Conservation (phyloP, 2,113 vertebrate genomes). For the Picathartes gymnocephalus region DNA sequence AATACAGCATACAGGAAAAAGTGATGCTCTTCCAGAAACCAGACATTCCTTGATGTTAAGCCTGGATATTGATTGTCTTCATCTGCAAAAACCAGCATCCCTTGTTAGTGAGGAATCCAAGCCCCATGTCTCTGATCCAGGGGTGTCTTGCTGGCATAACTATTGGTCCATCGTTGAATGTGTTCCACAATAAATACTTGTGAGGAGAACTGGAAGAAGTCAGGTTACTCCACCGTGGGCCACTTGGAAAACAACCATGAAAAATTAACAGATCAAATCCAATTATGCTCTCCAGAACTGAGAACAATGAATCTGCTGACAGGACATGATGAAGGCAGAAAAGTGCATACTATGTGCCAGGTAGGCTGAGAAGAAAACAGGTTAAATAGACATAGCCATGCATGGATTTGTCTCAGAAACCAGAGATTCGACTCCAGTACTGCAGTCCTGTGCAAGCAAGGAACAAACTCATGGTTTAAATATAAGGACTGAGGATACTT, state of each 20-base stretch:
- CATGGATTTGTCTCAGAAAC: not conserved
- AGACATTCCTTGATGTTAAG: not conserved
- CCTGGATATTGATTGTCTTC: not conserved
- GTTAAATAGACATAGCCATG: not conserved
- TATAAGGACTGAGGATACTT: not conserved
- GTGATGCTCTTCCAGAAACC: not conserved
- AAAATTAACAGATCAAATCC: not conserved
- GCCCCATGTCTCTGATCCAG: not conserved
- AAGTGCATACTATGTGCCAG: not conserved
- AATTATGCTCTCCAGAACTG: not conserved
- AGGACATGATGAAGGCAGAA: not conserved
- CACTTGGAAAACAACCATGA: not conserved
- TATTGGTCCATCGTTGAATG: not conserved
- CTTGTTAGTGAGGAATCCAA: not conserved
- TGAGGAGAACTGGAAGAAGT: not conserved
- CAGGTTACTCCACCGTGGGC: not conserved
- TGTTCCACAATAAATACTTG: not conserved
- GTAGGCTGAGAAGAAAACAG: not conserved
- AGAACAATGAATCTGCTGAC: not conserved
- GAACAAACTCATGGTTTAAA: not conserved
- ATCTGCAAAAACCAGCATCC: not conserved
- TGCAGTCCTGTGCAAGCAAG: not conserved
- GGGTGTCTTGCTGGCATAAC: not conserved
- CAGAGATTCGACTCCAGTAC: not conserved
- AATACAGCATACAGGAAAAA: slow-evolving; percentile 20